A percentile compares a stretch with the other conserved stretches of the same genome.
phyloP scores from a whole-genome alignment of 1,140 invertebrate species.

The Drosophila novamexicana region DNA sequence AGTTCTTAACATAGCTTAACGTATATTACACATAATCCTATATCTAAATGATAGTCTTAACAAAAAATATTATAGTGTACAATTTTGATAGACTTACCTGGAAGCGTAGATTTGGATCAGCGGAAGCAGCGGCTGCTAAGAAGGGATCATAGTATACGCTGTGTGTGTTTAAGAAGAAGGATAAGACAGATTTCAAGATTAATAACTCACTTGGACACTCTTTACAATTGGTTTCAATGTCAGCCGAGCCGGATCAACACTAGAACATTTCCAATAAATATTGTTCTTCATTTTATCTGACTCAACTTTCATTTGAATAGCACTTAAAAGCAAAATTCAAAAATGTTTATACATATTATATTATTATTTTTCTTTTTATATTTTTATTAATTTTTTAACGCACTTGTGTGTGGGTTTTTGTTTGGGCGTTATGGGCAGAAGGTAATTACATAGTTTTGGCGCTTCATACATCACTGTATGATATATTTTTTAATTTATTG shows the following conservation, averaged over 20 bases:
- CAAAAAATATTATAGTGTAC: background rate
- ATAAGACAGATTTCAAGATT: slow-evolving; percentile 68
- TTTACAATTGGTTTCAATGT: slow-evolving; percentile 4
- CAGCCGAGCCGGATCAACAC: slow-evolving; percentile 18
- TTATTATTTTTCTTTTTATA: slow-evolving; percentile 25
- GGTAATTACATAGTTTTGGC: slow-evolving; percentile 33
- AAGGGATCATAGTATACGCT: slow-evolving; percentile 98
- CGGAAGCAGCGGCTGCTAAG: slow-evolving; percentile 91
- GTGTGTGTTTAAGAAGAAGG: slow-evolving; percentile 82
- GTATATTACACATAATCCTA: slow-evolving; percentile 29
- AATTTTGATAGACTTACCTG: slow-evolving; percentile 86
- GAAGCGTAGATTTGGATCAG: slow-evolving; percentile 95
- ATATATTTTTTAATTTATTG: slow-evolving; percentile 30
- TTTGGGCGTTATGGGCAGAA: slow-evolving; percentile 39
- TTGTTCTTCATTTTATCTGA: background rate
- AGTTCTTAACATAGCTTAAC: slow-evolving; percentile 23
- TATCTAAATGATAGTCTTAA: slow-evolving; percentile 15
- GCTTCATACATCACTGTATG: slow-evolving; percentile 27
- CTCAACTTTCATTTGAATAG: slow-evolving; percentile 38
- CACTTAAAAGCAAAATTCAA: slow-evolving; percentile 83
- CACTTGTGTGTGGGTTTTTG: slow-evolving; percentile 65
- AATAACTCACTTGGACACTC: slow-evolving; percentile 36
- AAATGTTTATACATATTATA: slow-evolving; percentile 47
- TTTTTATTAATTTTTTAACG: slow-evolving; percentile 62
- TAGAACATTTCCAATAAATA: background rate